Base-by-base conservation (phyloP, 2,888 invertebrate genomes). In the Andrena flavipes region DNA sequence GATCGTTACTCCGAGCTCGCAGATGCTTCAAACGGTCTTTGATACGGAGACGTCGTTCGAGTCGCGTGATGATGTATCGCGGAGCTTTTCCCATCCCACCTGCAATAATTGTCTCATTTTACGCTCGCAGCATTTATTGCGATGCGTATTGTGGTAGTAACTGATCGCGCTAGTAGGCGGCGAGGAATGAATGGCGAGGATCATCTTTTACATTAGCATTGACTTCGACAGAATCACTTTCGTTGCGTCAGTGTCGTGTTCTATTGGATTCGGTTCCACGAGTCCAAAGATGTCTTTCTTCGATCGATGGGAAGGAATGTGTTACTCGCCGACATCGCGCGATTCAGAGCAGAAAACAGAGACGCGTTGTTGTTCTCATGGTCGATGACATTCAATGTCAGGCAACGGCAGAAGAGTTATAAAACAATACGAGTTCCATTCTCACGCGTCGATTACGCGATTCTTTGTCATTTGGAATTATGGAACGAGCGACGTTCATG, bases 291-390 rank as follows among this genome's bases (percentile, higher is more conserved):
- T 35, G 7, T 13, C 23, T 56, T 29, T 8, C 8, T 56, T 60
- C 63, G 54, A 76, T 68, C 26, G 23, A 35, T 10, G 63, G 33
- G n/a, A 8, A 20, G 23, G 16, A 30, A 35, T 13, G n/a, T 29
- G 16, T 8, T 35, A 30, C 23, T 42, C 29, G 42, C 35, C 4
- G 48, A 42, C 42, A 42, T 16, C 62, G 26, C 30, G 68, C 67
- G 80, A 80, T 80, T 80, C 72, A 80, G 80, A 80, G 80, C 80
- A 72, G 80, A 80, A 80, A 80, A 79, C 80, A 72, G 80, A 81
- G 65, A 63, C 74, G 74, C 81, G 70, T 62, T 74, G 80, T 56
- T 70, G 80, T 82, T 82, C 81, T 80, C 81, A 82, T 82, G 81
- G 81, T 80, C 81, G 80, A 82, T 74, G 81, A 82, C 81, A 82